phyloP scores from a whole-genome alignment of 2,888 invertebrate species.

The Ormyrus nitidulus region DNA sequence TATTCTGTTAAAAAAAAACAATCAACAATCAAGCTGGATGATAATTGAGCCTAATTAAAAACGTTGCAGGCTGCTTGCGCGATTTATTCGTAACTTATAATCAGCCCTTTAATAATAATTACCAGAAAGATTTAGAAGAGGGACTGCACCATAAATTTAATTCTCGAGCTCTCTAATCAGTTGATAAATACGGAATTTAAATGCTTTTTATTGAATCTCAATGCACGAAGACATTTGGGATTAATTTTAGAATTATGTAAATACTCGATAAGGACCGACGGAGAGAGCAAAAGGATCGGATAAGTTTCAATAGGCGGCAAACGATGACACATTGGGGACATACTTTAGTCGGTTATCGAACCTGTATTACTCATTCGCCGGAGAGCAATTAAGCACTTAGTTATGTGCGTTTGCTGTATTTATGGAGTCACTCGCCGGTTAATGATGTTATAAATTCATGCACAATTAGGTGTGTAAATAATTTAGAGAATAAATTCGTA shows the following conservation, averaged over 20 bases:
- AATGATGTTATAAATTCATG: slow-evolving; percentile 8
- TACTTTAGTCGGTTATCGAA: slow-evolving; percentile 53
- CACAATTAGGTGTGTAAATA: slow-evolving; percentile 3
- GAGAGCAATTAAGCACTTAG: slow-evolving; percentile 44
- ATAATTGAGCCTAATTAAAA: too few relatives aligned
- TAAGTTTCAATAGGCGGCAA: slow-evolving; percentile 32
- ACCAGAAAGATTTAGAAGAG: not conserved
- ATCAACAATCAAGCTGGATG: too few relatives aligned
- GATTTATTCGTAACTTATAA: too few relatives aligned
- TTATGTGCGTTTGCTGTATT: slow-evolving; percentile 22
- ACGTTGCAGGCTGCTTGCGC: too few relatives aligned
- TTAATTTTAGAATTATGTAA: slow-evolving; percentile 38
- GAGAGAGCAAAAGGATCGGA: slow-evolving; percentile 5
- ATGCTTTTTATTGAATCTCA: too few relatives aligned
- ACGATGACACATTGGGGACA: slow-evolving; percentile 49
- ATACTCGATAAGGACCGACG: slow-evolving; percentile 21
- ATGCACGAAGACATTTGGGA: not conserved
- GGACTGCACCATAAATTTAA: too few relatives aligned
- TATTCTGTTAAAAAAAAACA: too few relatives aligned
- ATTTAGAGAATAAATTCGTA: not conserved
- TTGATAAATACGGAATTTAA: too few relatives aligned
- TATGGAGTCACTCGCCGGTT: slow-evolving; percentile 10
- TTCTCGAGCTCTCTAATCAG: too few relatives aligned
- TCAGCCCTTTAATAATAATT: not conserved
- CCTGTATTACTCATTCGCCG: slow-evolving; percentile 41